phyloP scores from a whole-genome alignment of 1,140 invertebrate genomes.

The Maniola jurtina region DNA sequence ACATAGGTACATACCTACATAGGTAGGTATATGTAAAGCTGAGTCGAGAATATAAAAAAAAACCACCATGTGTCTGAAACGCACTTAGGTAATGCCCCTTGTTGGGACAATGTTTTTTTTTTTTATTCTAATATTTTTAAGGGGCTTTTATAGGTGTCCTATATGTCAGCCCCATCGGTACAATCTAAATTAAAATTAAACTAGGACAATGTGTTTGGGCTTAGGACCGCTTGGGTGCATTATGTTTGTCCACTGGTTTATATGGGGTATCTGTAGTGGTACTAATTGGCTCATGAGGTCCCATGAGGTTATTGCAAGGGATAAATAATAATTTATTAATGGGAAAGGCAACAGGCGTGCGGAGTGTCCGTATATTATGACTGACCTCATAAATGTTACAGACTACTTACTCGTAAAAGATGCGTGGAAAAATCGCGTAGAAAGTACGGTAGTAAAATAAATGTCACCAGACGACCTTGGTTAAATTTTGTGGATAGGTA shows the following conservation, averaged over 20 bases:
- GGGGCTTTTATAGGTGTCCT: too few relatives aligned
- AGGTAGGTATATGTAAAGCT: neutral
- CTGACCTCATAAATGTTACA: neutral
- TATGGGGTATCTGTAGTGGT: too few relatives aligned
- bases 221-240: too few relatives aligned
- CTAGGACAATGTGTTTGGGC: too few relatives aligned
- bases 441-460: neutral
- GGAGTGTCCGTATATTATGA: constrained; percentile 3
- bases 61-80: neutral
- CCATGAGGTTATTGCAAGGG: too few relatives aligned
- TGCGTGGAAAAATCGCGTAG: constrained; percentile 9
- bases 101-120: too few relatives aligned
- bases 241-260: too few relatives aligned
- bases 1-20: neutral
- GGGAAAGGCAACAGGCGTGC: neutral
- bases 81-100: neutral
- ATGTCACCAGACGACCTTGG: neutral
- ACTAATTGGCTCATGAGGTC: too few relatives aligned
- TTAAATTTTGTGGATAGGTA: neutral
- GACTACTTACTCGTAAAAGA: neutral
- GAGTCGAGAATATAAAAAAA: constrained; percentile 4
- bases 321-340: constrained; percentile 10
- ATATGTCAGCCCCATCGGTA: too few relatives aligned
- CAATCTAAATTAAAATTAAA: too few relatives aligned
- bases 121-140: too few relatives aligned